A percentile compares a stretch with the other conserved stretches of the same genome.
Evolutionary conservation across 2,113 vertebrate species (phyloP).

Genomic region (Agapornis roseicollis): DNA sequence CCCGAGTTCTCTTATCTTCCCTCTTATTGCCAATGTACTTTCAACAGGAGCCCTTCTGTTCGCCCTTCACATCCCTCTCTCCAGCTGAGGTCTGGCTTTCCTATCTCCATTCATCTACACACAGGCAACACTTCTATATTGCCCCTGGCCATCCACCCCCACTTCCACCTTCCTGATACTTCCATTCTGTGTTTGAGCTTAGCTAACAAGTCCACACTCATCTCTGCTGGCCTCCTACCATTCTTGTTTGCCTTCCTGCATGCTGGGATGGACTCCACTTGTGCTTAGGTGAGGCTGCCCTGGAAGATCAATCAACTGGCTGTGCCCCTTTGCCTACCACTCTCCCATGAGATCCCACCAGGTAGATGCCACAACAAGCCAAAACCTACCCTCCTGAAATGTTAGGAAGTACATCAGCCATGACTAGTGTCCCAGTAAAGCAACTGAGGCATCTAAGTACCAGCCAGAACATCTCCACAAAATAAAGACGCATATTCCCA

Average conservation of each 20-base stretch:
- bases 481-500: neutral
- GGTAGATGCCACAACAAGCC: neutral
- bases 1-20: neutral
- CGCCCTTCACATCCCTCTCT: neutral
- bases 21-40: neutral
- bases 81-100: neutral
- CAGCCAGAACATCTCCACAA: neutral
- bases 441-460: neutral
- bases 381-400: neutral
- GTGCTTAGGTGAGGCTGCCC: neutral
- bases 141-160: neutral
- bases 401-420: neutral
- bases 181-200: neutral
- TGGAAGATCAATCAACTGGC: neutral
- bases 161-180: neutral
- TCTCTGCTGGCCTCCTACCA: neutral
- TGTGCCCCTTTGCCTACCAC: neutral
- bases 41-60: neutral
- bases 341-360: neutral
- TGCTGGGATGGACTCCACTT: fast-evolving
- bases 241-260: neutral
- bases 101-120: neutral
- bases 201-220: neutral
- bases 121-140: neutral
- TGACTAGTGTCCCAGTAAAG: neutral